Percentiles rank a stretch among this genome's conserved stretches.
Conservation (phyloP, 2,113 vertebrate species). For the Anseranas semipalmata region DNA sequence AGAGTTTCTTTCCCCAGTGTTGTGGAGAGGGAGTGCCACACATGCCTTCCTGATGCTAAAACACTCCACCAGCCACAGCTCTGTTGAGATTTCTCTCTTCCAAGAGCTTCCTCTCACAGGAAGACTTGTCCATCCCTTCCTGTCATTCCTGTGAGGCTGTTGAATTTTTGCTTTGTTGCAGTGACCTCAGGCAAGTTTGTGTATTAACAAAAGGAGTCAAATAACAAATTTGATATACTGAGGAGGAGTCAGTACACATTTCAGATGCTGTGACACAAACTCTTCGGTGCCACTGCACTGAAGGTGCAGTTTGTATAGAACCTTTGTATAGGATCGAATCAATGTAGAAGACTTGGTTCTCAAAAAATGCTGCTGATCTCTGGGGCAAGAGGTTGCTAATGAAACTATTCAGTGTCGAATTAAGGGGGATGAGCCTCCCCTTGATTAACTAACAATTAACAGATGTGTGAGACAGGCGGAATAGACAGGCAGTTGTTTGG, state of each 20-base stretch:
- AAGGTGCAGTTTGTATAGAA: neutral
- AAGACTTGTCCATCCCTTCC: neutral
- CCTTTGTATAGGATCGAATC: accelerated
- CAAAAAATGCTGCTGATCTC: neutral
- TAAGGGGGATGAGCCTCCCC: neutral
- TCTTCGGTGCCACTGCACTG: neutral
- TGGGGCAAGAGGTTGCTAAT: neutral
- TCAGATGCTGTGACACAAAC: neutral
- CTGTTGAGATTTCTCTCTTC: neutral
- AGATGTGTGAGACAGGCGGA: neutral
- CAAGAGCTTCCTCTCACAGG: neutral
- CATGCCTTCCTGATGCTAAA: neutral
- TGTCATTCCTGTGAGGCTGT: neutral
- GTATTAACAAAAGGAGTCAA: neutral
- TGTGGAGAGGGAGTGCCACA: neutral
- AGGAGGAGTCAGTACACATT: neutral
- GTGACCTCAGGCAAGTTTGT: neutral
- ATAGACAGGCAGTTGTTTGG: neutral
- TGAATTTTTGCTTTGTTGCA: neutral
- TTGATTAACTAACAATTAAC: neutral
- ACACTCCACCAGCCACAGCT: neutral
- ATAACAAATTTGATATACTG: neutral
- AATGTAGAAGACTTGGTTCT: neutral
- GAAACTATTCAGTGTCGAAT: neutral
- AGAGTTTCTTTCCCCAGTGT: neutral